Base-by-base conservation (phyloP, 1,140 invertebrate genomes). In the Psix sp. region DNA sequence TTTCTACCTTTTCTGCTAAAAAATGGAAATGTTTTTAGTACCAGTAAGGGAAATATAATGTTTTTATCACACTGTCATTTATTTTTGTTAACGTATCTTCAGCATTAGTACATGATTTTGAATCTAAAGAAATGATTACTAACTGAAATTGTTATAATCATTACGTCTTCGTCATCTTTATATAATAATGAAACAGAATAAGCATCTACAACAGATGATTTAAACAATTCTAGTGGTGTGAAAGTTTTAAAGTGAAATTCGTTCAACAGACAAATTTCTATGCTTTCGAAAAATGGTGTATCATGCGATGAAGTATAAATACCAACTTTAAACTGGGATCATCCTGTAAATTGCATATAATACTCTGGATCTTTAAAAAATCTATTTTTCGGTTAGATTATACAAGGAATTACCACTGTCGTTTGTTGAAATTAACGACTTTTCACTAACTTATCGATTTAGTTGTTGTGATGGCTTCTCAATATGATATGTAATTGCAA, bases 341-440 rank as follows among this genome's bases (percentile, higher is more conserved):
- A 3, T n/a, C 14, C 16, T 0, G 20, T 52, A 52, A 26, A 17
- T 26, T 52, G 33, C 35, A n/a, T n/a, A n/a, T n/a, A n/a, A n/a
- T n/a, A n/a, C n/a, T n/a, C n/a, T n/a, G n/a, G n/a, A n/a, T n/a
- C 48, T n/a, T 35, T 14, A 26, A 26, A 52, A n/a, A 52, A 52
- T 14, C 48, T 35, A 26, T 39, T 52, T 0, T 16, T 39, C 10
- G 1, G 35, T 20, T 16, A 6, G 2, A 11, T 9, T 0, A 39
- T 52, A 35, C 35, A 13, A 13, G 7, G 46, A 49, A 36, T 49
- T 36, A 13, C 36, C 33, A 14, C 46, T 49, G 13, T 49, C 39
- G n/a, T n/a, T n/a, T 5, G 1, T n/a, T 13, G 38, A 40, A 18
- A 40, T 11, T 4, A 13, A 35, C 3, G 33, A 24, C 7, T 4